phyloP scores from a whole-genome alignment of 2,888 invertebrate genomes.

The Ernsta delagoae region DNA sequence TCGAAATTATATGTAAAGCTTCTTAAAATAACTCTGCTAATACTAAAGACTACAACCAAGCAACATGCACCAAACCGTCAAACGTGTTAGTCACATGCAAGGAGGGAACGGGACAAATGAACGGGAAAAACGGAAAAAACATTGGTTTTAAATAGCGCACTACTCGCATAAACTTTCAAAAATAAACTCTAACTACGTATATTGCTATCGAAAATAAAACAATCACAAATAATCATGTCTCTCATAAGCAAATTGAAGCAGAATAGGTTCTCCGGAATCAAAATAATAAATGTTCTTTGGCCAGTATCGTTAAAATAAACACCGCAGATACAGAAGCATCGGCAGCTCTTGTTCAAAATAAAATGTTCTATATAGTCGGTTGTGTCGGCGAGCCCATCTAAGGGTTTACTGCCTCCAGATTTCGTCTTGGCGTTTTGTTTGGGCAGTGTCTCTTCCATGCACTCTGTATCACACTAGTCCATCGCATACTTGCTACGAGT shows the following conservation, averaged over 20 bases:
- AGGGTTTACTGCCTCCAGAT: conserved; percentile 26
- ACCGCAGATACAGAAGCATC: conserved; percentile 67
- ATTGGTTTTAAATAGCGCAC: conserved; percentile 81
- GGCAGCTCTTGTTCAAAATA: conserved; percentile 51
- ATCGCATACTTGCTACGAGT: conserved; percentile 53
- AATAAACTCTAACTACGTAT: conserved; percentile 77
- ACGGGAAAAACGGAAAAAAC: conserved; percentile 76
- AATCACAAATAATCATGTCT: conserved; percentile 79
- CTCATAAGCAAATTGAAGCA: conserved; percentile 84
- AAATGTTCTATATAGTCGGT: conserved; percentile 33
- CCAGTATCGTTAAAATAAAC: conserved; percentile 76
- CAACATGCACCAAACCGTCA: conserved; percentile 74
- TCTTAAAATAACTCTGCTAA: conserved; percentile 64
- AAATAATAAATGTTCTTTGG: conserved; percentile 83
- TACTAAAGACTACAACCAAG: conserved; percentile 64
- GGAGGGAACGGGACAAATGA: conserved; percentile 64
- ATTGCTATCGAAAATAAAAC: conserved; percentile 61
- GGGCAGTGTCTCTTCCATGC: conserved; percentile 56
- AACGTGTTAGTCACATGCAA: conserved; percentile 79
- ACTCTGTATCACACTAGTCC: conserved; percentile 60
- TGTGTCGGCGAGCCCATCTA: conserved; percentile 24
- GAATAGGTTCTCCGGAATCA: conserved; percentile 85
- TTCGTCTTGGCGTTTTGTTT: conserved; percentile 36
- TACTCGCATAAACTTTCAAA: conserved; percentile 73
- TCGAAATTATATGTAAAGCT: conserved; percentile 72